These are phyloP conservation scores for Papilio machaon DNA, from an alignment of 1,140 invertebrate species.

Conservation along the genomic window DNA sequence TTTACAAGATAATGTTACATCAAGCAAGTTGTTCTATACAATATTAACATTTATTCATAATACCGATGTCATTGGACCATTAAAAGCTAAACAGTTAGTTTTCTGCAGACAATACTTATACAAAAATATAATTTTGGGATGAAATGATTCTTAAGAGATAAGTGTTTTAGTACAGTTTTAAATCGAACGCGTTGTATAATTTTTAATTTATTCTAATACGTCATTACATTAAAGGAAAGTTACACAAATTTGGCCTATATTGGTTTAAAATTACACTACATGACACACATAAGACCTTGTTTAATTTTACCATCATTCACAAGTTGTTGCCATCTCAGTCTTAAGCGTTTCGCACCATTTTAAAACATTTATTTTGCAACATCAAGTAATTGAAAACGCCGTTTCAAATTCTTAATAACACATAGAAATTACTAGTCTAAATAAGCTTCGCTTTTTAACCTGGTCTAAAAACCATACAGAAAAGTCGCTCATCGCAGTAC, in stretches of 20 bases:
- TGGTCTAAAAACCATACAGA: constrained; percentile 26
- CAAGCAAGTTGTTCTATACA: constrained; percentile 52
- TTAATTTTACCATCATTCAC: constrained; percentile 61
- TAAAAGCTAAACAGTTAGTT: constrained; percentile 69
- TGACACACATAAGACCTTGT: constrained; percentile 61
- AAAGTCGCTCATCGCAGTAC: constrained; percentile 4
- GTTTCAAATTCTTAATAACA: constrained; percentile 27
- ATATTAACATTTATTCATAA: constrained; percentile 49
- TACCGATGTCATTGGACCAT: constrained; percentile 65
- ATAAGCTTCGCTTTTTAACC: constrained; percentile 27
- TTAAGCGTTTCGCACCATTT: constrained; percentile 60
- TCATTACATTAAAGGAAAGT: constrained; percentile 24
- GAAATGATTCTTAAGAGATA: constrained; percentile 61
- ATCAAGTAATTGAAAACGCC: constrained; percentile 22
- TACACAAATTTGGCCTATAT: constrained; percentile 46
- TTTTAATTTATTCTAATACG: constrained; percentile 45
- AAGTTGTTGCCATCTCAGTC: constrained; percentile 79
- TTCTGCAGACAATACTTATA: constrained; percentile 74
- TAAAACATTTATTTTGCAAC: constrained; percentile 42
- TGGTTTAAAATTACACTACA: constrained; percentile 51
- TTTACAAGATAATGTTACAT: constrained; percentile 53
- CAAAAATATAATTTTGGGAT: constrained; percentile 78
- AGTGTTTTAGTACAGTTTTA: constrained; percentile 46
- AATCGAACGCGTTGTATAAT: constrained; percentile 38
- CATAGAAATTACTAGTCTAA: neutral